Base-by-base conservation (phyloP, 2,888 invertebrate genomes). In the Dynastes maya region DNA sequence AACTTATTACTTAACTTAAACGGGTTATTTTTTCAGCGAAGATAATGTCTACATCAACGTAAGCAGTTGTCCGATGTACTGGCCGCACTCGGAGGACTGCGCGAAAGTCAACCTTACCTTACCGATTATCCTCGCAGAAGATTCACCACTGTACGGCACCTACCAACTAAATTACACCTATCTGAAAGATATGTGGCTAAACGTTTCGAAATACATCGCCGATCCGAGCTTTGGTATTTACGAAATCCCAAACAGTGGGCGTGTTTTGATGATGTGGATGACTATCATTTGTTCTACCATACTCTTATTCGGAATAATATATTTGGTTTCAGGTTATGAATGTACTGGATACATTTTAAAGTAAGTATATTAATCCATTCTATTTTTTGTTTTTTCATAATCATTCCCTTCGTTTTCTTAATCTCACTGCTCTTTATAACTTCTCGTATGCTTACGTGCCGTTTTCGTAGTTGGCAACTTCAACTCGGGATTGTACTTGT, bases 171-270 rank as follows among this genome's bases (percentile, higher is more conserved):
- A 45, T 6, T 29, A 79, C 2, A 49, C 58, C 8, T 67, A 82
- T 77, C 72, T 84, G 49, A 40, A 80, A 22, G 8, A 53, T 29
- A 84, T 84, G 83, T 84, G 84, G 84, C 4, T 68, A 29, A 1
- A n/a, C 67, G 61, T 76, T 68, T n/a, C 72, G 5, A 0, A 3
- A 8, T 45, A 40, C 11, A n/a, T 61, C n/a, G 4, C 16, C 2
- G 16, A 58, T 78, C 78, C 13, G 32, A 70, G 76, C 74, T 78
- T 80, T 45, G 16, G 68, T 2, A 72, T 75, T 9, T 76, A 80
- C 55, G 51, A 63, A 6, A 67, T 82, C 67, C 4, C 27, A 2
- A 37, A 81, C 22, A 82, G 83, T 55, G 16, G 51, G 11, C 32
- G 13, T 2, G 40, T 72, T 22, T 40, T 72, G 11, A 1, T 40